Conservation (phyloP, 1,140 invertebrate genomes). For the Drosophila repletoides region DNA sequence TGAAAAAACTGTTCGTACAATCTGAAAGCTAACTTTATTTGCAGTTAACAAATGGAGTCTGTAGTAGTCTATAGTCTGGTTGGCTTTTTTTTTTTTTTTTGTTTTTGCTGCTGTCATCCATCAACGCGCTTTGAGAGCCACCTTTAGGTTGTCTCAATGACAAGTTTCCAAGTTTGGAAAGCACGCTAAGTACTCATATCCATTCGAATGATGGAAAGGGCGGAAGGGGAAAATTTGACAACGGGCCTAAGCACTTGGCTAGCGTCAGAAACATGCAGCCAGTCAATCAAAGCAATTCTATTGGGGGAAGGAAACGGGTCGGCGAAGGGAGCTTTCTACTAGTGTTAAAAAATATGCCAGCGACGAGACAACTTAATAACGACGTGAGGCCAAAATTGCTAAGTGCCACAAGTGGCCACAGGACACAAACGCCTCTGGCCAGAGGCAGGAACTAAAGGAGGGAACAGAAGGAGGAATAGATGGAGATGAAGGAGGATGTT, state of each 20-base stretch:
- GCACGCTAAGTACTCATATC: slow-evolving; percentile 11
- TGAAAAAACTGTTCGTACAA: too few species aligned
- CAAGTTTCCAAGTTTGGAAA: slow-evolving; percentile 11
- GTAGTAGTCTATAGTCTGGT: too few species aligned
- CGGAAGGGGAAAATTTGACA: slow-evolving; percentile 15
- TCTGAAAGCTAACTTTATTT: too few species aligned
- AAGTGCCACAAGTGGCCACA: slow-evolving; percentile 59
- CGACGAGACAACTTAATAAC: slow-evolving; percentile 49
- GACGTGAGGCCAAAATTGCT: slow-evolving; percentile 53
- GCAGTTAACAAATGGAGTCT: too few species aligned
- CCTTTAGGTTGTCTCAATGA: slow-evolving; percentile 13
- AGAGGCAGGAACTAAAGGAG: neutral
- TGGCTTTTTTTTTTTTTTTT: too few species aligned
- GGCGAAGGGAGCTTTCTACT: neutral
- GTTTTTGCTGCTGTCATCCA: neutral
- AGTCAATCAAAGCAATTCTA: slow-evolving; percentile 42
- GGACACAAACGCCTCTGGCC: slow-evolving; percentile 27
- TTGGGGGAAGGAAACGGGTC: neutral
- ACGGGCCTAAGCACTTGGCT: slow-evolving; percentile 17
- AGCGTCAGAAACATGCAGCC: slow-evolving; percentile 31
- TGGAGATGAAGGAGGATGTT: neutral
- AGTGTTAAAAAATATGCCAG: slow-evolving; percentile 17
- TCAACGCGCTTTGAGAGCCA: slow-evolving; percentile 16
- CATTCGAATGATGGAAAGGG: slow-evolving; percentile 18
- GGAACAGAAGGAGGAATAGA: neutral